These are phyloP conservation scores for Emmelina monodactyla DNA, from an alignment of 2,888 invertebrate genomes.

Conservation along the genomic window DNA sequence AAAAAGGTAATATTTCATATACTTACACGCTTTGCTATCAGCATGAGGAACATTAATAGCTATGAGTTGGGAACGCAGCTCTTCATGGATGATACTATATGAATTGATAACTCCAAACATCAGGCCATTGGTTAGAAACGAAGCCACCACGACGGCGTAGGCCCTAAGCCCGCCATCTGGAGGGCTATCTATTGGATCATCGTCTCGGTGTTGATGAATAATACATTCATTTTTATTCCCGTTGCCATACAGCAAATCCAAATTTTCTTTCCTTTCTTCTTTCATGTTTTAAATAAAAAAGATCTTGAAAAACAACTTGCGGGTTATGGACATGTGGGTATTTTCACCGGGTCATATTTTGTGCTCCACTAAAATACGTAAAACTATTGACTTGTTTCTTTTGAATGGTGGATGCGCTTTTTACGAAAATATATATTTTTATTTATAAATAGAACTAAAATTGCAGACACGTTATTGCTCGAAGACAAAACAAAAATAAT, in stretches of 20 bases:
- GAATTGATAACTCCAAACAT: conserved; percentile 92
- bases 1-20: no score
- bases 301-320: not conserved
- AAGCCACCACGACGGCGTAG: conserved; percentile 82
- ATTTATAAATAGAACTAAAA: no score
- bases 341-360: no score
- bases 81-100: conserved; percentile 80
- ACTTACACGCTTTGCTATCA: conserved; percentile 84
- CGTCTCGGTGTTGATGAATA: conserved; percentile 5
- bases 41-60: conserved; percentile 73
- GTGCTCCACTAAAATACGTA: no score
- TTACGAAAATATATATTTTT: no score
- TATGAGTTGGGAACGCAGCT: conserved; percentile 70
- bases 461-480: no score
- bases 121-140: conserved; percentile 89
- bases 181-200: conserved; percentile 34
- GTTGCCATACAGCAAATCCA: conserved; percentile 32
- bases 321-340: no score
- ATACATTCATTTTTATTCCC: conserved; percentile 22
- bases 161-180: conserved; percentile 83
- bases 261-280: conserved; percentile 33
- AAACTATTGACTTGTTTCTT: no score
- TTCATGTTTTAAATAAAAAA: conserved; percentile 25
- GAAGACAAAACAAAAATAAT: no score
- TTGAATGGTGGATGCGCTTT: no score